A percentile compares a stretch with the other conserved stretches of the same genome.
Conservation (phyloP, 2,888 invertebrate genomes). For the Tupiocoris notatus region DNA sequence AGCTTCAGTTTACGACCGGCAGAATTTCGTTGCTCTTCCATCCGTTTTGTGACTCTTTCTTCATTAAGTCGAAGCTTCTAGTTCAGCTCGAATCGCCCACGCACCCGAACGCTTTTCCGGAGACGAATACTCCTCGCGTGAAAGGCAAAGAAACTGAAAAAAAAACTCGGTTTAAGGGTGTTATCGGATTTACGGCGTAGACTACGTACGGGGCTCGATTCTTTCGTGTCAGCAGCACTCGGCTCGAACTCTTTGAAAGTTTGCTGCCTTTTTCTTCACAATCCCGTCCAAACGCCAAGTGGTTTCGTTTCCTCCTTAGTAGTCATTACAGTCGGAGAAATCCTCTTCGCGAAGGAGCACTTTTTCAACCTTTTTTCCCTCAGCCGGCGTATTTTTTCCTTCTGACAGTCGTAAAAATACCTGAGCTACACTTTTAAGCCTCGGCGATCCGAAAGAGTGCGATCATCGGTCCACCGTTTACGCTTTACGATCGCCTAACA, state of each 20-base stretch:
- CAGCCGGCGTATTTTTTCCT: neutral
- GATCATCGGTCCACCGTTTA: neutral
- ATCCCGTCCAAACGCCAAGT: neutral
- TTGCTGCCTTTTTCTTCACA: neutral
- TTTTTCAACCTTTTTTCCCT: neutral
- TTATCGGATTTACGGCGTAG: constrained; percentile 34
- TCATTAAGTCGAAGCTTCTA: too few relatives aligned
- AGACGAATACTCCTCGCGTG: too few relatives aligned
- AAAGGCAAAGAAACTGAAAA: too few relatives aligned
- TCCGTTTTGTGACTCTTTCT: too few relatives aligned
- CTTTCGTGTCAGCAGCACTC: neutral
- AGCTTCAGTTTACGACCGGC: too few relatives aligned
- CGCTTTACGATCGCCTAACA: neutral
- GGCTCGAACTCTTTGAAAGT: neutral
- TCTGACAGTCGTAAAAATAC: constrained; percentile 1
- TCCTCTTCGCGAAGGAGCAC: neutral
- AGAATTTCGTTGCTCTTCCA: too few relatives aligned
- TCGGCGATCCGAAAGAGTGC: neutral
- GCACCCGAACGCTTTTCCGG: too few relatives aligned
- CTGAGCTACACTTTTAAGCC: neutral
- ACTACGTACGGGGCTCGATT: neutral
- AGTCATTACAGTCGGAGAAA: constrained; percentile 11
- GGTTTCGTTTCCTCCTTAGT: constrained; percentile 9
- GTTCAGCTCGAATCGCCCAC: too few relatives aligned
- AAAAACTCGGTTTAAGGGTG: neutral